phyloP scores from a whole-genome alignment of 2,888 invertebrate species.

The Nysson spinosus region DNA sequence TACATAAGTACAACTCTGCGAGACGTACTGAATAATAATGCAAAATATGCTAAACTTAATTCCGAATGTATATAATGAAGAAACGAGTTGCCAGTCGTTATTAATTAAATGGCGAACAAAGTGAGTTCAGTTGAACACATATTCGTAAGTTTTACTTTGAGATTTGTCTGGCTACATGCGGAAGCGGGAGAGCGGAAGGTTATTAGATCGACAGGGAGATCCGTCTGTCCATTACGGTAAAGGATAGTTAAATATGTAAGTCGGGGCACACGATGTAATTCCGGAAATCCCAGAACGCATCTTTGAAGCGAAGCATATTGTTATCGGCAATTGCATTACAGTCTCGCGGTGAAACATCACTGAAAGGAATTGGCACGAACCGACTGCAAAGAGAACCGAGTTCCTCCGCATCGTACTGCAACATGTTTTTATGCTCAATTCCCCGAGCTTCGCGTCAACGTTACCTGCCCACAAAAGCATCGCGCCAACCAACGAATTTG shows the following conservation, averaged over 20 bases:
- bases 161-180: too few species aligned
- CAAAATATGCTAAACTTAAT: too few species aligned
- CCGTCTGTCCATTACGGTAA: neutral
- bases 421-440: slow-evolving; percentile 9
- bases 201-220: too few species aligned
- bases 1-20: too few species aligned
- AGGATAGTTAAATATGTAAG: slow-evolving; percentile 27
- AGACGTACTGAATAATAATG: too few species aligned
- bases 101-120: too few species aligned
- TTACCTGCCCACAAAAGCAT: neutral
- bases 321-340: slow-evolving; percentile 33
- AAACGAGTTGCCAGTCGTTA: too few species aligned
- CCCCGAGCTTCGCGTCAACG: slow-evolving; percentile 22
- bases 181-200: too few species aligned
- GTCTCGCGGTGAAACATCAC: slow-evolving; percentile 29
- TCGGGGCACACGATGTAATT: slow-evolving; percentile 18
- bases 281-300: slow-evolving; percentile 35
- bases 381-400: slow-evolving; percentile 35
- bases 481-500: slow-evolving; percentile 9
- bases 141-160: too few species aligned
- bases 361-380: slow-evolving; percentile 37
- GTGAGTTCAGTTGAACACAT: too few species aligned
- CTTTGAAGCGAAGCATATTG: slow-evolving; percentile 35
- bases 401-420: slow-evolving; percentile 18
- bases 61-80: too few species aligned